Evolutionary conservation across 1,140 invertebrate genomes (phyloP).

Genomic region (Platorchestia sp.): DNA sequence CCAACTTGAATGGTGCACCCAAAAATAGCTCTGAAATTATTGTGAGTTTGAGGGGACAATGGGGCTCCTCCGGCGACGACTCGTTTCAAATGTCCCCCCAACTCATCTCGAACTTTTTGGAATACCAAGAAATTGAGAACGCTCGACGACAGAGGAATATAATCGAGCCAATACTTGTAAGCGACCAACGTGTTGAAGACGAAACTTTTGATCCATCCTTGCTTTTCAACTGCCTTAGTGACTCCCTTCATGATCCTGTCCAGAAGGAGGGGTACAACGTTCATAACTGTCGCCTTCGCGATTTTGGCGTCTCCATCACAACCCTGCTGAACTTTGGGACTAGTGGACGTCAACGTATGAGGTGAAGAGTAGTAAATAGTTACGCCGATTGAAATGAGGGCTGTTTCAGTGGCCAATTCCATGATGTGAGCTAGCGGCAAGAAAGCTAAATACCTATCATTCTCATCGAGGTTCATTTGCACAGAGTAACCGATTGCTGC

Average conservation of each 20-base stretch:
- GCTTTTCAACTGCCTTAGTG: conserved; percentile 88
- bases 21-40: conserved; percentile 93
- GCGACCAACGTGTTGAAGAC: conserved; percentile 92
- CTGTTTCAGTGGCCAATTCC: conserved; percentile 75
- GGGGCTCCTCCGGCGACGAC: conserved; percentile 96
- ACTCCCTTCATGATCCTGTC: conserved; percentile 67
- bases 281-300: conserved; percentile 76
- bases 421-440: conserved; percentile 78
- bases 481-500: conserved; percentile 91
- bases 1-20: conserved; percentile 91
- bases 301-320: conserved; percentile 75
- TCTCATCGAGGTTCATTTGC: conserved; percentile 69
- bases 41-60: conserved; percentile 92
- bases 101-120: conserved; percentile 80
- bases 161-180: conserved; percentile 89
- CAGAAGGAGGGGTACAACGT: conserved; percentile 73
- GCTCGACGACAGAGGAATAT: conserved; percentile 88
- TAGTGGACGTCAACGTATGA: conserved; percentile 75
- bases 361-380: conserved; percentile 76
- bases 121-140: conserved; percentile 84
- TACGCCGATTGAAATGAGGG: conserved; percentile 70
- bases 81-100: conserved; percentile 89
- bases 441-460: conserved; percentile 77
- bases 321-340: conserved; percentile 74
- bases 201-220: conserved; percentile 78